phyloP scores from a whole-genome alignment of 2,113 vertebrate species.

The Mormoops blainvillei region DNA sequence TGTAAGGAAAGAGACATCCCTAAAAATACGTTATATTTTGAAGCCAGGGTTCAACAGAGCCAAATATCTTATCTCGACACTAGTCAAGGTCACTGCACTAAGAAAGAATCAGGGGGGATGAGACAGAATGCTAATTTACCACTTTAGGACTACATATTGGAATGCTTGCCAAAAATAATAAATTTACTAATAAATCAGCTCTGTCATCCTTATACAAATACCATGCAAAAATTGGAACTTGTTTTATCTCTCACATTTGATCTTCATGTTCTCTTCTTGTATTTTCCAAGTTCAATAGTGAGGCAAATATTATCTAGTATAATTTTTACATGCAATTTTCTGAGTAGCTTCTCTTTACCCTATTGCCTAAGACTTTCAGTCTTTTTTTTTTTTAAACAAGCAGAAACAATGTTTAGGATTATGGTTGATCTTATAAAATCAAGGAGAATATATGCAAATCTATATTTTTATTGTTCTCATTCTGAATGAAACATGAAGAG shows the following conservation, averaged over 20 bases:
- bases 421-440: neutral
- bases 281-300: neutral
- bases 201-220: neutral
- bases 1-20: neutral
- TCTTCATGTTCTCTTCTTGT: neutral
- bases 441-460: slow-evolving; percentile 21
- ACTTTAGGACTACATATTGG: neutral
- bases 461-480: slow-evolving; percentile 11
- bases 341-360: neutral
- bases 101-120: neutral
- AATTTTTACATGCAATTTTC: neutral
- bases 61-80: neutral
- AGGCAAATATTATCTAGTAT: neutral
- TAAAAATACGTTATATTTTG: neutral
- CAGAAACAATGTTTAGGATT: neutral
- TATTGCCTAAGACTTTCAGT: neutral
- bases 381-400: neutral
- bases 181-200: neutral
- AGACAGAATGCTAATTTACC: neutral
- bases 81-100: neutral
- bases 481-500: slow-evolving; percentile 24
- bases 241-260: neutral
- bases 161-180: neutral
- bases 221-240: neutral
- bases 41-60: neutral